Base-by-base conservation (phyloP, 2,888 invertebrate genomes). In the Campoletis raptor region DNA sequence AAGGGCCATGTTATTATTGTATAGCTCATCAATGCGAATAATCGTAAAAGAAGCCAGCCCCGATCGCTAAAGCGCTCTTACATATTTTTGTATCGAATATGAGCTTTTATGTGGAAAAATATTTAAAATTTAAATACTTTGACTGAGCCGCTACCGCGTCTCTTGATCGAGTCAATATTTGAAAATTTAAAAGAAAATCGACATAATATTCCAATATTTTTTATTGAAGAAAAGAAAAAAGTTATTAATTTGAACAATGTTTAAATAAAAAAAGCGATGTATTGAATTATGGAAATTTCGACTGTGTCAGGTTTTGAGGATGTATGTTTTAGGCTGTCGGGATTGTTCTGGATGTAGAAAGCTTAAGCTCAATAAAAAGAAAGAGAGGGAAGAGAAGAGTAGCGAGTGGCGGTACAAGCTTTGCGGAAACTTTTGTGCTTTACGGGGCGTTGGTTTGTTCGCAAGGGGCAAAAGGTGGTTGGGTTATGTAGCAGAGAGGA, bases 381-480 rank as follows among this genome's bases (percentile, higher is more conserved):
- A 81, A 69, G 64, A 84, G 85, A 66, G 67, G 52, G 30, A 80
- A 42, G 81, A 83, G 77, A 24, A 42, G 78, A 82, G 64, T 30
- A 81, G 79, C 57, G 77, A 86, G 77, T 45, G 64, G 61, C 21
- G 79, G 79, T 79, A 79, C 77, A 83, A 86, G 83, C 80, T 80
- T 78, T 30, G 73, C 84, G 69, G 36, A 82, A 86, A 86, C 84
- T 81, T 81, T 81, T 70, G 83, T 84, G 69, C 81, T 83, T 81
- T 81, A 83, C 78, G 61, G 81, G 76, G 54, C 57, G 64, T 70
- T 48, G 66, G 57, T 57, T 80, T 80, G 54, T 64, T 54, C 70
- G 48, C 42, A 30, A 42, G 21, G 42, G 45, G 45, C 45, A 45
- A 10, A 64, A 66, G 64, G 36, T 24, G 42, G 79, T 69, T 42